Conservation (phyloP, 2,888 invertebrate species). For the Actias luna region DNA sequence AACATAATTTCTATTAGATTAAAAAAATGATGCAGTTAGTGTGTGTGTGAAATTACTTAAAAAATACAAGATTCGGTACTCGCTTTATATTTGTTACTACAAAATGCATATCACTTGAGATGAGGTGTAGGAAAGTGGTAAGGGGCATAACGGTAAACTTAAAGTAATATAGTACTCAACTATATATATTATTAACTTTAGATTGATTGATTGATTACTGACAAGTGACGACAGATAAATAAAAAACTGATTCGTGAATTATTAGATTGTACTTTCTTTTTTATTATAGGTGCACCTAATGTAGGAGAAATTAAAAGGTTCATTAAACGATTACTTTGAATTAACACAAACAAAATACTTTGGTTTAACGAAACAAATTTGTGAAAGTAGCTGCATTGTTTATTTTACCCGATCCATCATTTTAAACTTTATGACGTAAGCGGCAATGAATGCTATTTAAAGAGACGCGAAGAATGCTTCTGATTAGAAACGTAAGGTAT, state of each 20-base stretch:
- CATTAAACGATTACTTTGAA: not conserved
- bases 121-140: too few relatives aligned
- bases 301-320: not conserved
- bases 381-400: not conserved
- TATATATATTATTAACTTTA: not conserved
- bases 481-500: conserved; percentile 46
- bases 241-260: not conserved
- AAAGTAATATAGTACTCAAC: not conserved
- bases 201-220: not conserved
- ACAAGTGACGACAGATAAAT: not conserved
- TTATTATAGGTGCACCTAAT: not conserved
- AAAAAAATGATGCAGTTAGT: too few relatives aligned
- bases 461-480: conserved; percentile 18
- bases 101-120: too few relatives aligned
- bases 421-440: conserved; percentile 13
- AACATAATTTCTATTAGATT: too few relatives aligned
- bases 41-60: not conserved
- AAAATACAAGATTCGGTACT: too few relatives aligned
- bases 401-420: conserved; percentile 1
- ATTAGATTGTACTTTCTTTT: not conserved
- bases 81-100: too few relatives aligned
- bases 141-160: too few relatives aligned
- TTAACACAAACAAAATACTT: not conserved
- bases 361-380: not conserved
- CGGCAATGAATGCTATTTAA: conserved; percentile 22